A percentile compares a stretch with the other conserved stretches of the same genome.
Conservation (phyloP, 2,797 vertebrate genomes). For the Anniella stebbinsi region DNA sequence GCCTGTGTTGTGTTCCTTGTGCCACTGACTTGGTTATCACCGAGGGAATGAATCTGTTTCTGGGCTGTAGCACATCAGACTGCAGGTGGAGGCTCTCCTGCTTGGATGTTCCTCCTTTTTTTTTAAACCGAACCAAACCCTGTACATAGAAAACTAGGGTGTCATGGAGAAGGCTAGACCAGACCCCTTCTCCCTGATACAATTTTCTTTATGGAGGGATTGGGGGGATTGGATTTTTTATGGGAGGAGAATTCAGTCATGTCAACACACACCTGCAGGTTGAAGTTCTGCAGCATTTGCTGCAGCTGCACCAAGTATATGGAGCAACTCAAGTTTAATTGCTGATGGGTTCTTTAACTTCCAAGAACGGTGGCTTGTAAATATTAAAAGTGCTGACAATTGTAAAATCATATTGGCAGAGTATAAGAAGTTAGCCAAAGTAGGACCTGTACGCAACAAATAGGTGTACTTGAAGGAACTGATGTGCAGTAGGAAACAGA, state of each 20-base stretch:
- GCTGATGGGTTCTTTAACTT: background rate
- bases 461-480: background rate
- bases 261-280: background rate
- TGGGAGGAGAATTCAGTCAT: too few relatives aligned
- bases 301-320: too few relatives aligned
- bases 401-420: background rate
- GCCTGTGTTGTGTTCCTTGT: background rate
- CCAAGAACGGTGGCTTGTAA: background rate
- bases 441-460: background rate
- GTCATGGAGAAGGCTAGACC: background rate
- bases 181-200: background rate
- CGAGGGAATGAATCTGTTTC: background rate
- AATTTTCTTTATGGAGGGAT: background rate
- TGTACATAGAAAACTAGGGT: background rate
- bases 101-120: background rate
- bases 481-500: background rate
- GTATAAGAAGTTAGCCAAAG: background rate
- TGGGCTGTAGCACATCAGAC: background rate
- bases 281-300: background rate
- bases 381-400: background rate
- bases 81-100: background rate
- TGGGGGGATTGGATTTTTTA: background rate
- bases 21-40: background rate
- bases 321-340: background rate
- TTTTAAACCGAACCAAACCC: too few relatives aligned